These are phyloP conservation scores for Notolabrus celidotus DNA, from an alignment of 2,797 vertebrate genomes.

Conservation along the genomic window DNA sequence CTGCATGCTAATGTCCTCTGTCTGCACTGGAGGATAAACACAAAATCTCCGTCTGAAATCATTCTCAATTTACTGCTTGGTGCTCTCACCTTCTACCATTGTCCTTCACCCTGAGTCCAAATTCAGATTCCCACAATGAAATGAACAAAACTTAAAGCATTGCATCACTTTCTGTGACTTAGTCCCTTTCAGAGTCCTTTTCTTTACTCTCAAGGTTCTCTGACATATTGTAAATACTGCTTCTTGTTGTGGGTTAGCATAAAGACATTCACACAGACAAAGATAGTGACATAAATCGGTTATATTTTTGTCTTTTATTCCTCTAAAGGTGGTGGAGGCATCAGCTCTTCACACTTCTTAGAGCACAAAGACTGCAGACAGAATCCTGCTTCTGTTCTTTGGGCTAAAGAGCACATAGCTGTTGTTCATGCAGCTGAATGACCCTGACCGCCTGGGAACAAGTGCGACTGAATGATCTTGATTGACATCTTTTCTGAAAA, in stretches of 20 bases:
- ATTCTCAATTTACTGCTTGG: conserved; percentile 21
- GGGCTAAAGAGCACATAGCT: no score
- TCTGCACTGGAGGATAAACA: conserved; percentile 37
- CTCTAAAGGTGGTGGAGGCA: not conserved
- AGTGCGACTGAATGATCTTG: no score
- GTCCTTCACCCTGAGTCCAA: conserved; percentile 11
- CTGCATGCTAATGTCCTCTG: conserved; percentile 57
- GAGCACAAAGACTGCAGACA: not conserved
- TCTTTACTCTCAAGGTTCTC: no score
- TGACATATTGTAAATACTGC: no score
- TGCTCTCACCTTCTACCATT: conserved; percentile 1
- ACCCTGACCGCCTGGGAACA: no score
- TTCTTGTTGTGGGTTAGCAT: no score
- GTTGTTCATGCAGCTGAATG: no score
- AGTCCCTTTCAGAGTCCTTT: not conserved
- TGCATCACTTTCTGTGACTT: not conserved
- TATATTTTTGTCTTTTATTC: not conserved
- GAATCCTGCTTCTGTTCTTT: conserved; percentile 8
- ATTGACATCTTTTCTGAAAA: no score
- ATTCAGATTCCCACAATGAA: not conserved
- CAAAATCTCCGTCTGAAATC: conserved; percentile 39
- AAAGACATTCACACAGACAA: no score
- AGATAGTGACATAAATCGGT: not conserved
- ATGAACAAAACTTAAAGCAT: not conserved
- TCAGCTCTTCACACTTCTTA: conserved; percentile 6